Percentiles rank a stretch among this genome's conserved stretches.
phyloP scores from a whole-genome alignment of 2,888 invertebrate genomes.

The Melinopterus prodromus region DNA sequence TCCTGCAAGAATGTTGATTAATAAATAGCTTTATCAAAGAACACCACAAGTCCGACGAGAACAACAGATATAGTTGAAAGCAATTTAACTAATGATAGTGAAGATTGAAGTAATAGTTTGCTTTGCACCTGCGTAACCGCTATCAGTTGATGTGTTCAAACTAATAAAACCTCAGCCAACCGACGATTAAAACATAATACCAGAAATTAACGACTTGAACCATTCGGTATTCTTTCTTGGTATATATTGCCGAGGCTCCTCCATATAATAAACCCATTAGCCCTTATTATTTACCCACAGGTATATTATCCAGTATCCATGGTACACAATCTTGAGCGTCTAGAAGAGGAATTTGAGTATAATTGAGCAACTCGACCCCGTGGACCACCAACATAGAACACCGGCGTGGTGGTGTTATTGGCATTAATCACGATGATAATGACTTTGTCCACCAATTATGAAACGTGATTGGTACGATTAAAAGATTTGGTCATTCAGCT shows the following conservation, averaged over 20 bases:
- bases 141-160: background rate
- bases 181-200: background rate
- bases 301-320: background rate
- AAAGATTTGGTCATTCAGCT: background rate
- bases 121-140: background rate
- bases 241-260: background rate
- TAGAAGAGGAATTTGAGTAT: background rate
- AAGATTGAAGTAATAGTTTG: background rate
- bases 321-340: background rate
- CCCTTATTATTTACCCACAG: slow-evolving; percentile 24
- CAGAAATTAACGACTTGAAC: background rate
- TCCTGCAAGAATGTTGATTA: too few species aligned
- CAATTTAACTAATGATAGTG: background rate
- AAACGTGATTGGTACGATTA: slow-evolving; percentile 23
- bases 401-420: slow-evolving; percentile 19
- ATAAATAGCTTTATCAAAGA: too few species aligned
- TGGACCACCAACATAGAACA: slow-evolving; percentile 16
- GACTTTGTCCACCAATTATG: slow-evolving; percentile 24
- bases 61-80: background rate
- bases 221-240: background rate
- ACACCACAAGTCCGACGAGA: too few species aligned
- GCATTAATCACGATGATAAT: slow-evolving; percentile 22
- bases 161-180: background rate
- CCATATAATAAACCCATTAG: slow-evolving; percentile 21
- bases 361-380: slow-evolving; percentile 7